Conservation (phyloP, 2,113 vertebrate genomes). For the Embiotoca jacksoni region DNA sequence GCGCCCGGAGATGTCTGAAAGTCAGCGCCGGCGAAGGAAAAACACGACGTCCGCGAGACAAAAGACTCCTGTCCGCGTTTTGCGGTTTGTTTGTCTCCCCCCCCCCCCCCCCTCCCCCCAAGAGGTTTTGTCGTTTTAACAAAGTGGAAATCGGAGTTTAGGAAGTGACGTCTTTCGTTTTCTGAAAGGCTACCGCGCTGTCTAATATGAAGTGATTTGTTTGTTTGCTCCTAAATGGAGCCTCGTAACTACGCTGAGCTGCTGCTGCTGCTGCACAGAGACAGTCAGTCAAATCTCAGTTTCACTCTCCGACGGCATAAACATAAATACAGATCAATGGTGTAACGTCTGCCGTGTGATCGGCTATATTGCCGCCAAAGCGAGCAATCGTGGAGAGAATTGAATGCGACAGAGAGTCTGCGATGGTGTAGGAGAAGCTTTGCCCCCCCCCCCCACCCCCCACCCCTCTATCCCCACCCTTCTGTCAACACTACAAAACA, state of each 20-base stretch:
- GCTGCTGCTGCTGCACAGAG: neutral
- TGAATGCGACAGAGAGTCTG: slow-evolving; percentile 7
- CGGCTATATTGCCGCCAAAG: slow-evolving; percentile 2
- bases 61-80: no score
- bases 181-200: neutral
- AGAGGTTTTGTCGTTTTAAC: no score
- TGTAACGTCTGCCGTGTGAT: slow-evolving; percentile 1
- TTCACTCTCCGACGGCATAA: slow-evolving; percentile 5
- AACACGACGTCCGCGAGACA: no score
- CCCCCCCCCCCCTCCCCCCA: no score
- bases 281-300: neutral
- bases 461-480: no score
- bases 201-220: neutral
- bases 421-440: slow-evolving; percentile 7
- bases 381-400: neutral
- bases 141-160: no score
- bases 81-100: no score
- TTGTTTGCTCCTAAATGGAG: neutral
- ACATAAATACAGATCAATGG: slow-evolving; percentile 36
- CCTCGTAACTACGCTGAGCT: neutral
- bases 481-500: neutral
- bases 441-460: neutral
- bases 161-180: neutral
- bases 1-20: no score
- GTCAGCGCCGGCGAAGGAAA: no score